Base-by-base conservation (phyloP, 2,888 invertebrate genomes). In the Aromia moschata region DNA sequence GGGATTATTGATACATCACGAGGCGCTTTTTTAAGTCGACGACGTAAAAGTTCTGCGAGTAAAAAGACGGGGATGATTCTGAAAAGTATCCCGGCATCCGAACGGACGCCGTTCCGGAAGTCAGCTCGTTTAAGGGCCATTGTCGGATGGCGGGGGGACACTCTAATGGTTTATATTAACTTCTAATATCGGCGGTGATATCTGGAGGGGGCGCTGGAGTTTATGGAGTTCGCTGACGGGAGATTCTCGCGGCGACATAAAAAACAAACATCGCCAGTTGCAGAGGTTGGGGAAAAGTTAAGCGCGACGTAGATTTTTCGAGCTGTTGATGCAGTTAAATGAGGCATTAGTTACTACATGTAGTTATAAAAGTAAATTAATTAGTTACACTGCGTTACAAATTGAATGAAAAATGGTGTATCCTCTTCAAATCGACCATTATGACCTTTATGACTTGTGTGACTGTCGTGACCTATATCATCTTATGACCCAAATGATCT, bases 101-200 rank as follows among this genome's bases (percentile, higher is more conserved):
- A n/a, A n/a, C 64, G 63, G 65, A 66, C 67, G 68, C 51, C 65
- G 60, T 46, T 67, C 67, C 74, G 75, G 75, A 76, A 74, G 74
- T 70, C 33, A 66, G 70, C 69, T 71, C 74, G 68, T 74, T 74
- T 73, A 70, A 68, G 69, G 68, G 66, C 70, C 67, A 71, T 75
- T 70, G 71, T 74, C 58, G 58, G 56, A 53, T 44, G 59, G 64
- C 64, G 69, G 60, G n/a, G 71, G 67, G 65, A 51, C 53, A 62
- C 31, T 61, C 65, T 74, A 73, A 75, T 73, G 72, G 73, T 63
- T 71, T 69, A 74, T 74, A 74, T 75, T 74, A 73, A 74, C 70
- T 72, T 70, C 59, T 68, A 70, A 73, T 72, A 72, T 71, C 46
- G 40, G 31, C 46, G 25, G 41, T n/a, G 18, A 37, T 20, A 49